phyloP scores from a whole-genome alignment of 2,888 invertebrate species.

The Machimus atricapillus region DNA sequence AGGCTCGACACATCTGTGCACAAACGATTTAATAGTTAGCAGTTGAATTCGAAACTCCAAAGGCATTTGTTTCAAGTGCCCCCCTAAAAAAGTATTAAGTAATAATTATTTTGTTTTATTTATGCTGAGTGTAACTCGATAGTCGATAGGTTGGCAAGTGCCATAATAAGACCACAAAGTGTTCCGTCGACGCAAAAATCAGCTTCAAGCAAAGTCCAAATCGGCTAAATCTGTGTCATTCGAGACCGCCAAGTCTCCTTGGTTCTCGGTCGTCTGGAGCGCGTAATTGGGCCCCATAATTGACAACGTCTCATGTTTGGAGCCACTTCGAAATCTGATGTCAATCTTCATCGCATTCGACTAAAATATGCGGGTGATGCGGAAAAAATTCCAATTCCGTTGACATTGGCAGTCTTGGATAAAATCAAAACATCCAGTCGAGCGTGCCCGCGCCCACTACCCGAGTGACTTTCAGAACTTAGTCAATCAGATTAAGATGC shows the following conservation, averaged over 20 bases:
- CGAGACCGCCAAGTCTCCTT: neutral
- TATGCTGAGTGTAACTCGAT: neutral
- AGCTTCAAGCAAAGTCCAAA: neutral
- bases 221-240: neutral
- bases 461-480: neutral
- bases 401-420: neutral
- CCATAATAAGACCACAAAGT: neutral
- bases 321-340: neutral
- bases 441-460: neutral
- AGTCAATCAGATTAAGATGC: neutral
- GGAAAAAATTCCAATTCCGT: neutral
- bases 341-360: neutral
- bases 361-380: neutral
- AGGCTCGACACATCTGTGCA: neutral
- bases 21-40: neutral
- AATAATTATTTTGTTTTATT: neutral
- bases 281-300: neutral
- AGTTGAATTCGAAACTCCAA: neutral
- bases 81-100: neutral
- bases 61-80: neutral
- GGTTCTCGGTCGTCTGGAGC: neutral
- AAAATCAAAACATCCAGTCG: neutral
- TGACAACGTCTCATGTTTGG: neutral
- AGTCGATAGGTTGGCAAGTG: neutral
- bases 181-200: neutral